A percentile compares a stretch with the other conserved stretches of the same genome.
Conservation (phyloP, 1,140 invertebrate species). For the Macrotrachela quadricornifera region DNA sequence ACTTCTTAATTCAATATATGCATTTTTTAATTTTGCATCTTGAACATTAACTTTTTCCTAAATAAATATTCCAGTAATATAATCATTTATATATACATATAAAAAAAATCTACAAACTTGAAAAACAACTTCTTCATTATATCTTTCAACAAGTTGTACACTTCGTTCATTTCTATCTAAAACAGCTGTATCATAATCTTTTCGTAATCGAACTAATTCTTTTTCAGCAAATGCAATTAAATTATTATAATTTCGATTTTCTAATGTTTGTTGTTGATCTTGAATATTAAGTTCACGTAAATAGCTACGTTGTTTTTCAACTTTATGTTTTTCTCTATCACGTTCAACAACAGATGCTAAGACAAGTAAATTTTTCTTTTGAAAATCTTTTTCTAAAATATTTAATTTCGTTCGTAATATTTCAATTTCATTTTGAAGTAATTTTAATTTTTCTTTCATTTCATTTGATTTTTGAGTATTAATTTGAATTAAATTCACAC, state of each 20-base stretch:
- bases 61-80: too few relatives aligned
- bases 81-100: too few relatives aligned
- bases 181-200: constrained; percentile 23
- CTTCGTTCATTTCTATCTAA: constrained; percentile 27
- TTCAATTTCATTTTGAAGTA: constrained; percentile 30
- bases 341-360: background rate
- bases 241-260: constrained; percentile 25
- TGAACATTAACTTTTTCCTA: too few relatives aligned
- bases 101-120: too few relatives aligned
- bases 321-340: background rate
- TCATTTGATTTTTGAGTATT: constrained; percentile 29
- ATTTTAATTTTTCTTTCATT: constrained; percentile 32
- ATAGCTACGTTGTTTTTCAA: constrained; percentile 15
- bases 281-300: constrained; percentile 24
- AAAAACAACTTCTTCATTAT: constrained; percentile 28
- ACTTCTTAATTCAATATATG: too few relatives aligned
- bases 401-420: constrained; percentile 27
- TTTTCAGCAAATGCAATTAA: constrained; percentile 15
- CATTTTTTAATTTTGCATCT: too few relatives aligned
- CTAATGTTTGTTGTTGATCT: constrained; percentile 28
- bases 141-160: constrained; percentile 26
- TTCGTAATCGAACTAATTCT: constrained; percentile 24
- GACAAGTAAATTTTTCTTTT: background rate
- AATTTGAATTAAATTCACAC: constrained; percentile 29
- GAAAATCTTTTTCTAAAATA: constrained; percentile 25